Evolutionary conservation across 2,113 vertebrate species (phyloP).

Genomic region (Platysteira castanea): DNA sequence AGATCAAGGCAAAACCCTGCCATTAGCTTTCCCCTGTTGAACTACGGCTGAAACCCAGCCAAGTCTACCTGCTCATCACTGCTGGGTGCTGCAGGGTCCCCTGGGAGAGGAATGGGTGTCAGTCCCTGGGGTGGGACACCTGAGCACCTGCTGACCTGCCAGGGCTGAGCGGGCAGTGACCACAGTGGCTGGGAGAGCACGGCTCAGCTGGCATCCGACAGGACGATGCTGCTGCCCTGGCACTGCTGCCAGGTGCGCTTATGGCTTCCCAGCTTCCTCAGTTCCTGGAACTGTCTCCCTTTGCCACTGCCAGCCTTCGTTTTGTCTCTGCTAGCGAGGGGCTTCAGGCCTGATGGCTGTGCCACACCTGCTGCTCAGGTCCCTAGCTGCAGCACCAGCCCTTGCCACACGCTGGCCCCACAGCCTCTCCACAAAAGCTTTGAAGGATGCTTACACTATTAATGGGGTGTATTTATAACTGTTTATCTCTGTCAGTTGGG

Average conservation of each 20-base stretch:
- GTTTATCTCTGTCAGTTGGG: conserved; percentile 37
- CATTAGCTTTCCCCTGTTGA: neutral
- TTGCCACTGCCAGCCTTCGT: rapidly evolving
- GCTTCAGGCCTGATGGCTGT: neutral
- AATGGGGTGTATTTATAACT: conserved; percentile 1
- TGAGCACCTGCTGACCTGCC: rapidly evolving
- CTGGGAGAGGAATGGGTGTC: neutral
- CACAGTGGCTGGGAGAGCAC: rapidly evolving
- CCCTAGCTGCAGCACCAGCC: neutral
- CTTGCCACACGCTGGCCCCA: neutral
- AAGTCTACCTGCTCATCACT: neutral
- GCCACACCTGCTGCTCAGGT: neutral
- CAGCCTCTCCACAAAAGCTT: neutral
- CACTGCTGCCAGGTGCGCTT: rapidly evolving
- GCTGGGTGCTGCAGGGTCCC: neutral
- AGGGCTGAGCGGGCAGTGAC: neutral
- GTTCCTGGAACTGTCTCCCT: neutral
- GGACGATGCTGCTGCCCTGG: neutral
- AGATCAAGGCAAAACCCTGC: neutral
- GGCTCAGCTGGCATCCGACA: rapidly evolving
- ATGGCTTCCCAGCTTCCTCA: rapidly evolving
- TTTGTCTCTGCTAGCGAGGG: neutral
- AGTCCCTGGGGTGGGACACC: neutral
- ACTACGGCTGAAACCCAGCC: neutral
- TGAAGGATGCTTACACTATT: neutral